These are phyloP conservation scores for Dufourea novaeangliae DNA, from an alignment of 1,140 invertebrate species.

Conservation along the genomic window DNA sequence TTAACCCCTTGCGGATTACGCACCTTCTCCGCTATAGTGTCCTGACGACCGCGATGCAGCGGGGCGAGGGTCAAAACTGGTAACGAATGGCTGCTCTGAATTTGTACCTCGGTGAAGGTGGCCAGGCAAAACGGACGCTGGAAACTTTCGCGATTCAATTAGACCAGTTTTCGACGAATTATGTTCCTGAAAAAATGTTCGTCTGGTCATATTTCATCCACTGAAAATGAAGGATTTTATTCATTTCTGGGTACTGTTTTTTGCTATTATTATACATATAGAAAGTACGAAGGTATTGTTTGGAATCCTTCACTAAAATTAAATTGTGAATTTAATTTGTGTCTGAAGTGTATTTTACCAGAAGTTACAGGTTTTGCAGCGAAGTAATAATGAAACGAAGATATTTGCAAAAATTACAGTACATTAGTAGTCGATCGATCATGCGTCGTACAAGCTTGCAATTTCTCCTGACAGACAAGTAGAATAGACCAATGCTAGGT, in stretches of 20 bases:
- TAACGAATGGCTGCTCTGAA: slow-evolving; percentile 11
- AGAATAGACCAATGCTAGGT: neutral
- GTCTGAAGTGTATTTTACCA: no score
- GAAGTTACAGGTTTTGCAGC: no score
- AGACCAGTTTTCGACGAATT: neutral
- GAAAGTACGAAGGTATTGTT: no score
- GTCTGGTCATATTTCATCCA: no score
- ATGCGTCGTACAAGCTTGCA: neutral
- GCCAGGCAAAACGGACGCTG: neutral
- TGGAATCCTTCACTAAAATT: no score
- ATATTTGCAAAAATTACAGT: no score
- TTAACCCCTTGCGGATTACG: slow-evolving; percentile 43
- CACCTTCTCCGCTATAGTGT: slow-evolving; percentile 16
- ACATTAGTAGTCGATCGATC: neutral
- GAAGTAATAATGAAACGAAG: no score
- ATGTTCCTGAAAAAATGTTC: no score
- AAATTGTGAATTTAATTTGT: no score
- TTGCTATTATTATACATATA: no score
- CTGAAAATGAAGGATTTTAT: no score
- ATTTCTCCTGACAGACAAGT: neutral
- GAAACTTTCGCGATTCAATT: neutral
- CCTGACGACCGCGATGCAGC: neutral
- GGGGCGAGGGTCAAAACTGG: neutral
- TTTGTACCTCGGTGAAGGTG: neutral
- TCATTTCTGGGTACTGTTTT: no score